Evolutionary conservation across 2,113 vertebrate genomes (phyloP), one percentile per base, ranked within the genome.

Genomic region (Nymphicus hollandicus): DNA sequence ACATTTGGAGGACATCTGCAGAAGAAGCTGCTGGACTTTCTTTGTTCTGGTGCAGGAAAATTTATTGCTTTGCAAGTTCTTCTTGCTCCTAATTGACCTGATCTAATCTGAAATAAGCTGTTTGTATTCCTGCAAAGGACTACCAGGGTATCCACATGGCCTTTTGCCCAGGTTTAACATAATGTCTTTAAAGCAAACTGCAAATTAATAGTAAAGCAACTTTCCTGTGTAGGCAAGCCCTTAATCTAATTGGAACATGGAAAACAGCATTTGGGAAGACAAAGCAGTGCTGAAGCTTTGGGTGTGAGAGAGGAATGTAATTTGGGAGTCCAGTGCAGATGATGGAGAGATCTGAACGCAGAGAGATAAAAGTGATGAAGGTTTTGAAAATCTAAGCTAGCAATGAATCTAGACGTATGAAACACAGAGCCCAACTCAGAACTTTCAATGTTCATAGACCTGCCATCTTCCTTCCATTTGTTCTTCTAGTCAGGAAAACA

Each of bases 221-320:
- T 86, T 95, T 95, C 96, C 81, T 97, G 96, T 95, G 83, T 86
- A 95, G 96, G 83, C 95, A 97, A 97, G 95, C 47, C 94, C 91
- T 92, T 93, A 95, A 89, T 91, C 64, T 93, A 95, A 96, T 84
- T 88, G 69, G 65, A 96, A 90, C 81, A 78, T 22, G 69, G 93
- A 92, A 90, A 97, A 64, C 31, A 91, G 80, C 64, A 86, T 91
- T 86, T 74, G 65, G 19, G 72, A 84, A 95, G 55, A 83, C 86
- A 93, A 73, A 84, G 86, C 61, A 46, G 64, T 17, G 9, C 10
- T 4, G 46, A 60, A 73, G 43, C 68, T 28, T 39, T 65, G 18
- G 37, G 69, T 91, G 44, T 55, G 35, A 86, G 81, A 89, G 39
- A 83, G 29, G 29, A 17, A 78, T 18, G 46, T 41, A 86, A 25